Conservation (phyloP, 2,888 invertebrate species). For the Cosmopolites sordidus region DNA sequence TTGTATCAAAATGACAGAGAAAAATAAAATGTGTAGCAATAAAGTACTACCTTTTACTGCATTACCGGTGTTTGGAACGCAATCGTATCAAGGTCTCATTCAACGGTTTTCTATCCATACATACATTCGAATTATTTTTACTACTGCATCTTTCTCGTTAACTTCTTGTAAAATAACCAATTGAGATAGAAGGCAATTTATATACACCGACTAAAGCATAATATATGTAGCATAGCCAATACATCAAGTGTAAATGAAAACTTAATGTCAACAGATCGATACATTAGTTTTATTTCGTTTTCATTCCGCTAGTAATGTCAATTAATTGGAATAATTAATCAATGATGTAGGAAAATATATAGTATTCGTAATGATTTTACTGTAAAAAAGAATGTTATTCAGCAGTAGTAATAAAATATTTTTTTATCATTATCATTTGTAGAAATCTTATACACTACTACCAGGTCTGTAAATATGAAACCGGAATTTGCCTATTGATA, state of each 20-base stretch:
- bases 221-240: not conserved
- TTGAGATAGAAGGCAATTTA: not conserved
- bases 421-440: too few species aligned
- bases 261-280: not conserved
- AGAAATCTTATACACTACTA: too few species aligned
- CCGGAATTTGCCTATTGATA: too few species aligned
- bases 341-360: too few species aligned
- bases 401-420: too few species aligned
- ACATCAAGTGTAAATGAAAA: not conserved
- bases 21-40: conserved; percentile 41
- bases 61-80: conserved; percentile 28
- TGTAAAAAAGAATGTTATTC: too few species aligned
- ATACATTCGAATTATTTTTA: conserved; percentile 44
- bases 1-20: conserved; percentile 36
- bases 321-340: too few species aligned
- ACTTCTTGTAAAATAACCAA: conserved; percentile 23
- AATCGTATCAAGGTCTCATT: conserved; percentile 34
- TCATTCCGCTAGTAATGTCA: too few species aligned
- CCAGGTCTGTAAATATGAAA: too few species aligned
- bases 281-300: too few species aligned
- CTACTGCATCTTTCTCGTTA: conserved; percentile 31
- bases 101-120: conserved; percentile 20
- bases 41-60: conserved; percentile 38
- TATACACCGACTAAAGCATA: not conserved
- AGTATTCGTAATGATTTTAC: too few species aligned